Conservation (phyloP, 2,888 invertebrate species). For the Leptopilina myrica region DNA sequence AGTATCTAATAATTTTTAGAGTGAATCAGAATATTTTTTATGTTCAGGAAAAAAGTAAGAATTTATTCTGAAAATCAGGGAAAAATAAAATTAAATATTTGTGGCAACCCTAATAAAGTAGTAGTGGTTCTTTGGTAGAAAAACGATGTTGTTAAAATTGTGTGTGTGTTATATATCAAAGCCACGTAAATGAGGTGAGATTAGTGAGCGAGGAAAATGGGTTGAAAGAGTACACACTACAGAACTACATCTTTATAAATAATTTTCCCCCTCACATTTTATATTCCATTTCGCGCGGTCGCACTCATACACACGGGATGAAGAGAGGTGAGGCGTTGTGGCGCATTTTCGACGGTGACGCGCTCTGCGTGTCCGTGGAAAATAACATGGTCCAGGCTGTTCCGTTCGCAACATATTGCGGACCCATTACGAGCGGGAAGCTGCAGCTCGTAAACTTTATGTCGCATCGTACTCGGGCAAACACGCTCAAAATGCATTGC, state of each 20-base stretch:
- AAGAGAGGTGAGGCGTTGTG: background rate
- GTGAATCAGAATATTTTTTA: no score
- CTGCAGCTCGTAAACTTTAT: slow-evolving; percentile 62
- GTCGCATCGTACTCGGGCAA: slow-evolving; percentile 62
- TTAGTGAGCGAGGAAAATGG: background rate
- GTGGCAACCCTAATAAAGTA: background rate
- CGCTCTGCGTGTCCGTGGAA: slow-evolving; percentile 17
- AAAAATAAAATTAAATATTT: no score
- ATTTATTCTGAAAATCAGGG: no score
- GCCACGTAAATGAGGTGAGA: background rate
- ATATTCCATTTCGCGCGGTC: slow-evolving; percentile 25
- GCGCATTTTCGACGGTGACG: slow-evolving; percentile 9
- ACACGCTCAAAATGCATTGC: slow-evolving; percentile 58
- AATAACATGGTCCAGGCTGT: slow-evolving; percentile 34
- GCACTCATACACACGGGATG: background rate
- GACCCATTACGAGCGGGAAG: slow-evolving; percentile 59
- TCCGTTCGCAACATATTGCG: slow-evolving; percentile 63
- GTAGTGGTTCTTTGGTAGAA: background rate
- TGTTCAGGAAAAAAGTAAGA: no score
- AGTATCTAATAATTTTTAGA: no score
- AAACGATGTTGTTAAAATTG: background rate
- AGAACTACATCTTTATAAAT: slow-evolving; percentile 12
- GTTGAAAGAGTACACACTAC: background rate
- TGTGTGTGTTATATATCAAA: background rate
- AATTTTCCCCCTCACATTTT: slow-evolving; percentile 21